Base-by-base conservation (phyloP, 1,140 invertebrate genomes). In the Drosophila mayri region DNA sequence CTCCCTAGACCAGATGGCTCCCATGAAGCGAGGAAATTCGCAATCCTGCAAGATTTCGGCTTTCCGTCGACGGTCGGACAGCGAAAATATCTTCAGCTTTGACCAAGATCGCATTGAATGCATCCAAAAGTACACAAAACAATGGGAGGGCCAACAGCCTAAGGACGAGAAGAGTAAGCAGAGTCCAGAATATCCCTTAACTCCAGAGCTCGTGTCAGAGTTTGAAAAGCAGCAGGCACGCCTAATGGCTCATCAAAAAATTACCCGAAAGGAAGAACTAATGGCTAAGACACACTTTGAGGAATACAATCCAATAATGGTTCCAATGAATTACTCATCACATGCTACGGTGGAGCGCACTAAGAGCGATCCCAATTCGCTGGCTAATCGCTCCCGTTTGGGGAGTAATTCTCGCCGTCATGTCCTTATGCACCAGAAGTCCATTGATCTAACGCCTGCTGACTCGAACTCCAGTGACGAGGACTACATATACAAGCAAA, bases 381-480 rank as follows among this genome's bases (percentile, higher is more conserved):
- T 95, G 57, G 95, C 96, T 0, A 95, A 95, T 76, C 94, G 96
- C 52, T 95, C 95, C 58, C 94, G 95, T 46, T 93, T 96, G 66
- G 95, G 95, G 61, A 96, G 95, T 25, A 96, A 95, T 82, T 95
- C 95, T 11, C 94, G 96, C 32, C 94, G 96, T 3, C 95, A 96
- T 87, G 94, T 96, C 40, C 92, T 97, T n/a, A 97, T 96, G 94
- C 96, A 97, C 92, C 97, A 97, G 79, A 97, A 97, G 88, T 97
- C 96, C 0, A 97, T 97, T 68, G 97, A 97, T 87, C 92, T 97
- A 8, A 97, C 96, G 11, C 96, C 96, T 1, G 96, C 96, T 0
- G 96, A 97, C 92, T 87, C 83, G 0, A 96, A 97, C 92, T 87
- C 83, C 1, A 96, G 96, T 32, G 96, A 97, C 81, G 96, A 96